Evolutionary conservation across 2,888 invertebrate species (phyloP).

Genomic region (Scelioninae gen. 1): DNA sequence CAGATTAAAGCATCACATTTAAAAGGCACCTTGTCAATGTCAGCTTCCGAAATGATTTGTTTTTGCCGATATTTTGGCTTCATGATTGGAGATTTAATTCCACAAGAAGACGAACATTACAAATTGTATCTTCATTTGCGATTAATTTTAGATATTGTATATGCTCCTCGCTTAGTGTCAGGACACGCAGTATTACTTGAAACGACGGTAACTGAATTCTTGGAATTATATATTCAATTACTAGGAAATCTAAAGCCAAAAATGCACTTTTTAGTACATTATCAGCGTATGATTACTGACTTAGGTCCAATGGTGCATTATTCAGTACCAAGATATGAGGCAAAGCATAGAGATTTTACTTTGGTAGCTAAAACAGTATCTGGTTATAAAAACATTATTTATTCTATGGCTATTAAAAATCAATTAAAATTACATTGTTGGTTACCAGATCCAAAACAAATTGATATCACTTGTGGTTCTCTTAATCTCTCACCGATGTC

Average conservation of each 20-base stretch:
- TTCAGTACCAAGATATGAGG: slow-evolving; percentile 48
- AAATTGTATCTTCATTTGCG: slow-evolving; percentile 46
- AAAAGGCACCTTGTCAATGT: slow-evolving; percentile 27
- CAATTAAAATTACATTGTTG: slow-evolving; percentile 26
- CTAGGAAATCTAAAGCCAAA: slow-evolving; percentile 47
- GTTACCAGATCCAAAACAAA: background rate
- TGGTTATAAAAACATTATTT: slow-evolving; percentile 33
- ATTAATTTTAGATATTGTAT: slow-evolving; percentile 54
- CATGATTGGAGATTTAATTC: slow-evolving; percentile 40
- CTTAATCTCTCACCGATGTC: background rate
- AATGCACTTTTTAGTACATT: slow-evolving; percentile 53
- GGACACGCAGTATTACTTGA: slow-evolving; percentile 37
- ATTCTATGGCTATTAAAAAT: slow-evolving; percentile 21
- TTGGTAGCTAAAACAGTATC: slow-evolving; percentile 10
- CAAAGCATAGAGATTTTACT: slow-evolving; percentile 48
- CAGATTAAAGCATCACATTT: slow-evolving; percentile 4
- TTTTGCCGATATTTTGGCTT: slow-evolving; percentile 56
- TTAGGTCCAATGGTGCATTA: slow-evolving; percentile 36
- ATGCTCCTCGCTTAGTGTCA: slow-evolving; percentile 32
- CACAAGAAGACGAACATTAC: slow-evolving; percentile 31
- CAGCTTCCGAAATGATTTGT: slow-evolving; percentile 36
- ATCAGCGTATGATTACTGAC: slow-evolving; percentile 21
- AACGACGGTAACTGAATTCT: slow-evolving; percentile 35
- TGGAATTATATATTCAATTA: slow-evolving; percentile 25
- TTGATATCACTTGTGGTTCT: background rate